A percentile compares a stretch with the other conserved stretches of the same genome.
Evolutionary conservation across 2,113 vertebrate species (phyloP).

Genomic region (Ptilonorhynchus violaceus): DNA sequence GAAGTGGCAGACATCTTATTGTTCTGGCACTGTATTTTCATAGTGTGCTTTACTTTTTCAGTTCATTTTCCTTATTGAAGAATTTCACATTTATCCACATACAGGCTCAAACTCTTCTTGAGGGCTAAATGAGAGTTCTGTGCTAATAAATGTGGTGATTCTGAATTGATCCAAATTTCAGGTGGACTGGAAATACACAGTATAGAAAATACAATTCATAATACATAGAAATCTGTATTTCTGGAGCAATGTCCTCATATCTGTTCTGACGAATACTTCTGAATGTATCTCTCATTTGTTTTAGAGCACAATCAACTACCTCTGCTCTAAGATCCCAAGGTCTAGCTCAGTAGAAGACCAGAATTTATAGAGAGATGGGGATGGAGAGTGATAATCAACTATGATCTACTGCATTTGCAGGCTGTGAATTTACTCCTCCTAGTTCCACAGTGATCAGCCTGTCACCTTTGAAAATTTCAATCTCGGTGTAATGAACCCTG

Average conservation of each 20-base stretch:
- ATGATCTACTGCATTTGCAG: not conserved
- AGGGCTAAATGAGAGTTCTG: not conserved
- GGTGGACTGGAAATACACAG: not conserved
- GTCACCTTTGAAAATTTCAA: not conserved
- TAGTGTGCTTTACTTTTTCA: not conserved
- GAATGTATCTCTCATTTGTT: not conserved
- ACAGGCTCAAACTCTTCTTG: not conserved
- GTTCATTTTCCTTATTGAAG: not conserved
- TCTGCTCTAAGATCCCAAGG: not conserved
- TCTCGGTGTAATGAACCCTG: not conserved
- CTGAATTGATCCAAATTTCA: not conserved
- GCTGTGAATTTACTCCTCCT: not conserved
- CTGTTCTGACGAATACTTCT: not conserved
- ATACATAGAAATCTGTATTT: not conserved
- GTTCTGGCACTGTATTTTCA: not conserved
- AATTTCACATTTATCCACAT: not conserved
- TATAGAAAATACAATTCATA: not conserved
- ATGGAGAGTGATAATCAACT: not conserved
- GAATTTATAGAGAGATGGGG: not conserved
- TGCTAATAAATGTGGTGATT: not conserved
- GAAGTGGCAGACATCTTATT: not conserved
- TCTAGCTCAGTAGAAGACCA: not conserved
- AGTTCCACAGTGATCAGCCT: not conserved
- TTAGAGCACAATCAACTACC: not conserved
- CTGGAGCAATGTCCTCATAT: not conserved